These are phyloP conservation scores for Perdix hodgsoniae DNA, from an alignment of 2,797 vertebrate species.

Conservation along the genomic window DNA sequence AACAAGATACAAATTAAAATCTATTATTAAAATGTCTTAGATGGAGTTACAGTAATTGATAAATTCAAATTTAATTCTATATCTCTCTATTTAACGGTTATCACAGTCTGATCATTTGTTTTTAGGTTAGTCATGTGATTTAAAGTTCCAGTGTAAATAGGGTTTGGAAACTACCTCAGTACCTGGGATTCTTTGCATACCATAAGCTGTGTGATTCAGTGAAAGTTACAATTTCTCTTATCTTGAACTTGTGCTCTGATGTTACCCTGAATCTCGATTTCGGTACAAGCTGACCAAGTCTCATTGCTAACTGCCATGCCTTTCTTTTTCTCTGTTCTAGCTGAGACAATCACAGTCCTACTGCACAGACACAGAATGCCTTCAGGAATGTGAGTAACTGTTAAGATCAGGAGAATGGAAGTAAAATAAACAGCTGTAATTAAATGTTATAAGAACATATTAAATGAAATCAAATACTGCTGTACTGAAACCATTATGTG, in stretches of 20 bases:
- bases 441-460: neutral
- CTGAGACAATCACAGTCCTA: slow-evolving; percentile 97
- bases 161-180: neutral
- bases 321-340: slow-evolving; percentile 81
- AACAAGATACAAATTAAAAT: neutral
- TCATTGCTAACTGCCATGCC: slow-evolving; percentile 4
- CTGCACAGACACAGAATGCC: slow-evolving; percentile 89
- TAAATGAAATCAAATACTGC: neutral
- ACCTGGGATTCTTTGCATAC: neutral
- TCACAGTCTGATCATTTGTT: no score
- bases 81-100: neutral
- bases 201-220: neutral
- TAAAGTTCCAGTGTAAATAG: neutral
- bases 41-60: neutral
- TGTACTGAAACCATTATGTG: neutral
- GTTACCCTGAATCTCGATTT: neutral
- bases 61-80: neutral
- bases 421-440: slow-evolving; percentile 11
- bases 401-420: neutral
- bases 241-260: neutral
- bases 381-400: slow-evolving; percentile 86
- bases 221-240: neutral
- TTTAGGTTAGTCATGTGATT: neutral
- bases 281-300: neutral
- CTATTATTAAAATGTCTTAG: neutral